Evolutionary conservation across 2,113 vertebrate species (phyloP).

Genomic region (Hipposideros armiger): DNA sequence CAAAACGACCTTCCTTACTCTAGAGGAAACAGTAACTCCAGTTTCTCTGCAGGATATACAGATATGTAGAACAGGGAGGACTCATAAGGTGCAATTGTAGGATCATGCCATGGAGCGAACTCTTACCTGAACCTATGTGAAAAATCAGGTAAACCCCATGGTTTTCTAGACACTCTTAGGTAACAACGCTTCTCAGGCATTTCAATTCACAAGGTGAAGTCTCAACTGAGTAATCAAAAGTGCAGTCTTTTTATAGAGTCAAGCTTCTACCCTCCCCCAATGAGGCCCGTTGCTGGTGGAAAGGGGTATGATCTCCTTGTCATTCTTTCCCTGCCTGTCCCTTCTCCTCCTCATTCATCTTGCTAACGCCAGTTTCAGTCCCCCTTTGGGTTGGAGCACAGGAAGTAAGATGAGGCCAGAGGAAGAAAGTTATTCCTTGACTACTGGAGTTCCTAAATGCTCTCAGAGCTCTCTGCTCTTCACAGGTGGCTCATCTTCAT

Average conservation of each 20-base stretch:
- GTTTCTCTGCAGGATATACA: not conserved
- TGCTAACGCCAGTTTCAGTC: not conserved
- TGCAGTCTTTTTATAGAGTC: not conserved
- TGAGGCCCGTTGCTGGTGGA: not conserved
- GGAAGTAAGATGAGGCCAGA: not conserved
- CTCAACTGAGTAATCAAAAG: not conserved
- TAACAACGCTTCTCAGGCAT: not conserved
- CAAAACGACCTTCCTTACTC: not conserved
- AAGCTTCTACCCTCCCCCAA: not conserved
- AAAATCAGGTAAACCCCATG: not conserved
- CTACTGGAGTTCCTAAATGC: not conserved
- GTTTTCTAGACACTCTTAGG: not conserved
- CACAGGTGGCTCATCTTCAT: not conserved
- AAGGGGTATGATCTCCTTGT: not conserved
- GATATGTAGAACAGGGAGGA: not conserved
- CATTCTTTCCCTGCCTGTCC: not conserved
- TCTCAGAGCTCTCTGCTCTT: not conserved
- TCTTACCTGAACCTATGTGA: not conserved
- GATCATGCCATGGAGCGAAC: not conserved
- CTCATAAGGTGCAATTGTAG: not conserved
- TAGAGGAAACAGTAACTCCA: not conserved
- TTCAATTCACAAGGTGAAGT: not conserved
- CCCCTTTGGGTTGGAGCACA: not conserved
- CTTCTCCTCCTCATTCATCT: not conserved
- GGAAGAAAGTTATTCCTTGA: not conserved